Conservation (phyloP, 1,140 invertebrate species). For the Aphelenchoides fujianensis region DNA sequence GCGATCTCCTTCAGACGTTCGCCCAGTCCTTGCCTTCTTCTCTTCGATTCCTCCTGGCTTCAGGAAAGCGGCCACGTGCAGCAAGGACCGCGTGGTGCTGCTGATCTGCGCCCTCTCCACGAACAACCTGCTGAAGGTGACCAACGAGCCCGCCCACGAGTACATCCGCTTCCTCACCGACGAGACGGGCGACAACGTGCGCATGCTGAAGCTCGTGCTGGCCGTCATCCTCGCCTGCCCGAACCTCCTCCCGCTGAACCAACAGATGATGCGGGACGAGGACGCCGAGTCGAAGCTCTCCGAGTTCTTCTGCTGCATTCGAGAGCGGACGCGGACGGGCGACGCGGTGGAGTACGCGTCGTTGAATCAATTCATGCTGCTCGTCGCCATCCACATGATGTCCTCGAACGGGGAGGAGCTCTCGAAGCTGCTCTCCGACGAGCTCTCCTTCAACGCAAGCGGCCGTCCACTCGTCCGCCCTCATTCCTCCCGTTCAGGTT, state of each 20-base stretch:
- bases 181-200: slow-evolving; percentile 6
- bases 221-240: slow-evolving; percentile 39
- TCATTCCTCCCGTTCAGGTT: background rate
- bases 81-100: slow-evolving; percentile 30
- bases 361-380: slow-evolving; percentile 27
- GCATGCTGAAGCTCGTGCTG: slow-evolving; percentile 32
- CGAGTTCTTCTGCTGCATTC: slow-evolving; percentile 23
- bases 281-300: slow-evolving; percentile 13
- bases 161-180: slow-evolving; percentile 34
- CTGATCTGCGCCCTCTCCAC: slow-evolving; percentile 29
- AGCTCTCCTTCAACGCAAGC: slow-evolving; percentile 16
- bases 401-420: slow-evolving; percentile 24
- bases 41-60: slow-evolving; percentile 19
- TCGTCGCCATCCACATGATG: slow-evolving; percentile 30
- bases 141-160: slow-evolving; percentile 22
- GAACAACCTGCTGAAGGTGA: slow-evolving; percentile 18
- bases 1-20: slow-evolving; percentile 17
- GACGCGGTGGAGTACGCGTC: slow-evolving; percentile 12
- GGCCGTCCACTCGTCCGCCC: background rate
- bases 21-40: too few relatives aligned
- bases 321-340: slow-evolving; percentile 5
- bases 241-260: slow-evolving; percentile 32
- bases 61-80: background rate
- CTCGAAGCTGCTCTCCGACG: slow-evolving; percentile 1
- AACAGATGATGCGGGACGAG: slow-evolving; percentile 24